A percentile compares a stretch with the other conserved stretches of the same genome.
phyloP scores from a whole-genome alignment of 1,140 invertebrate genomes.

The Hestina assimilis region DNA sequence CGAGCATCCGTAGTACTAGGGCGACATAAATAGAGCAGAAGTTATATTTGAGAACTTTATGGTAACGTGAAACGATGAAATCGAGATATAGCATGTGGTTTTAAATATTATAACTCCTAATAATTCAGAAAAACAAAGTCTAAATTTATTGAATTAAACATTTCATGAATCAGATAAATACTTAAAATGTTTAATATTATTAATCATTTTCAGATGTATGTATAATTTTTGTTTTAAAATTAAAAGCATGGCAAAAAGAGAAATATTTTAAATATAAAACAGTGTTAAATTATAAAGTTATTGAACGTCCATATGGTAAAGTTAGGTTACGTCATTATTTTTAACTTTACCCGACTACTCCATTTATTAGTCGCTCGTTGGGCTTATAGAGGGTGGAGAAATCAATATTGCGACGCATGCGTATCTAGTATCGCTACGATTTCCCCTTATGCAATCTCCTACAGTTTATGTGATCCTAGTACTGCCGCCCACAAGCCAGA shows the following conservation, averaged over 20 bases:
- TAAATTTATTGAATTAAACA: neutral
- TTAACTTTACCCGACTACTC: too few species aligned
- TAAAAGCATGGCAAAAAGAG: too few species aligned
- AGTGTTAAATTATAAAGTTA: neutral
- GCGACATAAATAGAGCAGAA: slow-evolving; percentile 27
- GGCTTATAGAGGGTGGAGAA: slow-evolving; percentile 31
- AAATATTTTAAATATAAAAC: neutral
- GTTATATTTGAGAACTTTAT: neutral
- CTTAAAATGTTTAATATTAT: neutral
- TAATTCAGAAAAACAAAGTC: neutral
- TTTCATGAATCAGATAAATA: neutral
- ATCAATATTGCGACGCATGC: slow-evolving; percentile 63
- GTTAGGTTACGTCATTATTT: too few species aligned
- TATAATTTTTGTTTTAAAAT: too few species aligned
- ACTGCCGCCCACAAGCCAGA: slow-evolving; percentile 72
- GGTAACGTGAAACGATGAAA: neutral
- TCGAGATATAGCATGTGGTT: neutral
- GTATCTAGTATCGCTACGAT: slow-evolving; percentile 17
- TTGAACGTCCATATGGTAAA: too few species aligned
- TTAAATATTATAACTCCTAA: neutral
- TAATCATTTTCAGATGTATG: neutral
- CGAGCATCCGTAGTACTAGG: slow-evolving; percentile 56
- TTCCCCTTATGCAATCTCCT: slow-evolving; percentile 29
- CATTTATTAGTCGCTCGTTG: too few species aligned
- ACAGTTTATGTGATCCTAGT: slow-evolving; percentile 48